phyloP scores from a whole-genome alignment of 2,113 vertebrate genomes.

The Megalops atlanticus region DNA sequence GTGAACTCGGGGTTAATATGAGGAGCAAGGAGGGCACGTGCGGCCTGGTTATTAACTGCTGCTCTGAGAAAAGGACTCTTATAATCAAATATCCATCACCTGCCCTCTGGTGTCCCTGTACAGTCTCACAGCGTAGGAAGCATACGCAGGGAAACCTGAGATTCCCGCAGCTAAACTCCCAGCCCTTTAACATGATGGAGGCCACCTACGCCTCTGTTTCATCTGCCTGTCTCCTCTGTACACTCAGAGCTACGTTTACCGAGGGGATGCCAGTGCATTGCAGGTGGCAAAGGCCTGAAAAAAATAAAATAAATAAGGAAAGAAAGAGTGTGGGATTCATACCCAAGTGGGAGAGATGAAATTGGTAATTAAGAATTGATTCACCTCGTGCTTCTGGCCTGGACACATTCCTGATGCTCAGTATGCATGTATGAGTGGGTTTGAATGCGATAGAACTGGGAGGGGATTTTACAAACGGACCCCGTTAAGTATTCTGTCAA shows the following conservation, averaged over 20 bases:
- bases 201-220: background rate
- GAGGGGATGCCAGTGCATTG: background rate
- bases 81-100: background rate
- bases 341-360: too few species aligned
- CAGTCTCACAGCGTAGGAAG: background rate
- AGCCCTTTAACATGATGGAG: slow-evolving; percentile 16
- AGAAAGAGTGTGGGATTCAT: too few species aligned
- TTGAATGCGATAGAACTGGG: too few species aligned
- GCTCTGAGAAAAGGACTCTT: background rate
- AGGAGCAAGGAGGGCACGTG: background rate
- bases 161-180: background rate
- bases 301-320: too few species aligned
- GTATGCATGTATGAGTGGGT: too few species aligned
- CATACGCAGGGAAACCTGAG: background rate
- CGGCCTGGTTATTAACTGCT: slow-evolving; percentile 1
- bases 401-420: too few species aligned
- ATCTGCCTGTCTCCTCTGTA: background rate
- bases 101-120: background rate
- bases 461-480: too few species aligned
- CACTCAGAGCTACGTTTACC: background rate
- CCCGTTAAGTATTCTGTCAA: too few species aligned
- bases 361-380: too few species aligned
- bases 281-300: too few species aligned
- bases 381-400: too few species aligned
- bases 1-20: background rate